These are phyloP conservation scores for Drosophila nikananu DNA, from an alignment of 1,140 invertebrate genomes.

Conservation along the genomic window DNA sequence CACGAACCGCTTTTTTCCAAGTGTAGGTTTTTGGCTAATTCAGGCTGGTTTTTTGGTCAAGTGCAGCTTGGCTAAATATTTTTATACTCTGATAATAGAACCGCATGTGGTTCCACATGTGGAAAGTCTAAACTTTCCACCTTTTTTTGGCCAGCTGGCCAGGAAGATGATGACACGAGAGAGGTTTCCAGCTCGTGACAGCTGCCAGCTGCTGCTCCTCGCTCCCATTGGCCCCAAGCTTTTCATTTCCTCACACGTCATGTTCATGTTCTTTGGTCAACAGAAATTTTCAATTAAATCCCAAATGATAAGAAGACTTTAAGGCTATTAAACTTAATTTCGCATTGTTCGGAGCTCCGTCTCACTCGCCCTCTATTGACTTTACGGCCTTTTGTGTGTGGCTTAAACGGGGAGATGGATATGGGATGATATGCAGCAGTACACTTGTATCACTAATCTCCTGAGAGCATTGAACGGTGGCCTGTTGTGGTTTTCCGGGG, in stretches of 20 bases:
- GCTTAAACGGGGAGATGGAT: slow-evolving; percentile 13
- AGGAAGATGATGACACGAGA: slow-evolving; percentile 20
- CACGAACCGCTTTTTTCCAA: background rate
- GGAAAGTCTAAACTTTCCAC: slow-evolving; percentile 41
- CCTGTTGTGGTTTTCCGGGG: slow-evolving; percentile 20
- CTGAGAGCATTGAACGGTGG: slow-evolving; percentile 33
- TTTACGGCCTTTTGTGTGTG: slow-evolving; percentile 34
- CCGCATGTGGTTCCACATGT: slow-evolving; percentile 49
- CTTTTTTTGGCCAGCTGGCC: slow-evolving; percentile 30
- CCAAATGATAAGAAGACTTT: slow-evolving; percentile 43
- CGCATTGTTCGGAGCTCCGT: background rate
- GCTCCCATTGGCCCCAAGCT: slow-evolving; percentile 12
- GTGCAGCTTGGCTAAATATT: slow-evolving; percentile 55
- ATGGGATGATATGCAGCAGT: background rate
- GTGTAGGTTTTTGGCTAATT: slow-evolving; percentile 47
- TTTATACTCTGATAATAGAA: slow-evolving; percentile 40
- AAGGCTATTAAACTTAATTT: slow-evolving; percentile 32
- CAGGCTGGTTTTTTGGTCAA: slow-evolving; percentile 68
- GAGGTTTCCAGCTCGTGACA: slow-evolving; percentile 26
- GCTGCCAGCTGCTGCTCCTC: slow-evolving; percentile 37
- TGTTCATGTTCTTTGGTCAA: slow-evolving; percentile 31
- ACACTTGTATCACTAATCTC: slow-evolving; percentile 47
- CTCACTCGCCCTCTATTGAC: slow-evolving; percentile 6
- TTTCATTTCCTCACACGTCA: slow-evolving; percentile 51
- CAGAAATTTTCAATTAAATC: slow-evolving; percentile 49